Conservation (phyloP, 1,140 invertebrate genomes). For the Drosophila willistoni region DNA sequence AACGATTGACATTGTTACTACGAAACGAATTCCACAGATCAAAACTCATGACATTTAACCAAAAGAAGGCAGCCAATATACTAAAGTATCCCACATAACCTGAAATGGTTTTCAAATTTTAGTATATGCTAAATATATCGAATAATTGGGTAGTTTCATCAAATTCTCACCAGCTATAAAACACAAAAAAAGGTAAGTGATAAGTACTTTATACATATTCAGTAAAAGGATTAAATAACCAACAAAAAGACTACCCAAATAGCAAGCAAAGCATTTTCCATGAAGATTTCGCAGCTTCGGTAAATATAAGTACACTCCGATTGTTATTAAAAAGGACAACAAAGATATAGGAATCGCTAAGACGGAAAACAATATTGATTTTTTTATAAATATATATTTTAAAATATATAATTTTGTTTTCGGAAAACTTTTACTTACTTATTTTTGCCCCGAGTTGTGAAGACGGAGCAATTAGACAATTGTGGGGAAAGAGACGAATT, state of each 20-base stretch:
- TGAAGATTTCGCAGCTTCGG: conserved; percentile 88
- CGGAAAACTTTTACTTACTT: too few species aligned
- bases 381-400: too few species aligned
- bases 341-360: conserved; percentile 87
- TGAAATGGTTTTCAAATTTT: conserved; percentile 9
- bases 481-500: conserved; percentile 40
- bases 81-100: conserved; percentile 89
- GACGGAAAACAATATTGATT: conserved; percentile 32
- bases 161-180: conserved; percentile 16
- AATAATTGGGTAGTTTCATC: not conserved
- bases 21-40: conserved; percentile 89
- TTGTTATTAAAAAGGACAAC: conserved; percentile 87
- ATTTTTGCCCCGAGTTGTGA: too few species aligned
- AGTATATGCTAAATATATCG: not conserved
- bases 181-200: conserved; percentile 41
- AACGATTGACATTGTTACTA: conserved; percentile 64
- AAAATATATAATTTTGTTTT: too few species aligned
- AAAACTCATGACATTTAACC: conserved; percentile 90
- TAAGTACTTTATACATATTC: conserved; percentile 35
- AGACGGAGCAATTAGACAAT: conserved; percentile 11
- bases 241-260: conserved; percentile 86
- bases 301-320: conserved; percentile 88
- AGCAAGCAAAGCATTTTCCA: conserved; percentile 89
- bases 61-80: conserved; percentile 89
- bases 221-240: conserved; percentile 86